A percentile compares a stretch with the other conserved stretches of the same genome.
phyloP scores from a whole-genome alignment of 35 echinoderm and acorn worm species.

The Ptychodera flava region DNA sequence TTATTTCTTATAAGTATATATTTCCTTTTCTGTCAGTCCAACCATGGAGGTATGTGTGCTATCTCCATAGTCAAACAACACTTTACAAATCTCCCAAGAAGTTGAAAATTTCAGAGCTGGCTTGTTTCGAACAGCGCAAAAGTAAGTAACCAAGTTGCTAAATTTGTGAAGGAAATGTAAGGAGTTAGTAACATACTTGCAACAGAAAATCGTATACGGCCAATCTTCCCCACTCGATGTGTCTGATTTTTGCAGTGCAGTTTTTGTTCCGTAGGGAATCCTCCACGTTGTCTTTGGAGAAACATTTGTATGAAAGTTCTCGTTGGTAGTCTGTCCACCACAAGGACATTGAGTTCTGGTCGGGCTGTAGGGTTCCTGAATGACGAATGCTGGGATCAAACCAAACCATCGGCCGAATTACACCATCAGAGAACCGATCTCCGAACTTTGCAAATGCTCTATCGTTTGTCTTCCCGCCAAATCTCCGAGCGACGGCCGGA shows the following conservation, averaged over 20 bases:
- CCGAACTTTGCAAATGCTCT: not conserved
- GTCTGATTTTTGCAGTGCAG: not conserved
- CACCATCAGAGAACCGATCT: conserved; percentile 4
- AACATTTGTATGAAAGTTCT: not conserved
- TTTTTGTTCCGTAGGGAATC: not conserved
- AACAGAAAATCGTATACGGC: conserved; percentile 51
- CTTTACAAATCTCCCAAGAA: too few species aligned
- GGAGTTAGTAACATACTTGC: conserved; percentile 10
- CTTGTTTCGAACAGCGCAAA: too few species aligned
- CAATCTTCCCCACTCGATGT: conserved; percentile 20
- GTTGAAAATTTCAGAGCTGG: too few species aligned
- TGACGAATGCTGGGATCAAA: conserved; percentile 23
- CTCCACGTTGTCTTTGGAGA: not conserved
- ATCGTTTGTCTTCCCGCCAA: conserved; percentile 15
- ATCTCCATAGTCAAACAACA: too few species aligned
- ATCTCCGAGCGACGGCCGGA: conserved; percentile 31
- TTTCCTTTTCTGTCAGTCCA: too few species aligned
- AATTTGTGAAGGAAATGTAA: not conserved
- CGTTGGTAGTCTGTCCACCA: not conserved
- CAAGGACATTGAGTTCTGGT: conserved; percentile 8
- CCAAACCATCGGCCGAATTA: conserved; percentile 10
- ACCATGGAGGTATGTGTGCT: too few species aligned
- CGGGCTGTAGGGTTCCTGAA: conserved; percentile 9
- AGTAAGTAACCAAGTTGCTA: too few species aligned
- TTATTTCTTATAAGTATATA: too few species aligned